Percentiles rank a stretch among this genome's conserved stretches.
phyloP scores from a whole-genome alignment of 1,140 invertebrate genomes.

The Latrodectus geometricus region DNA sequence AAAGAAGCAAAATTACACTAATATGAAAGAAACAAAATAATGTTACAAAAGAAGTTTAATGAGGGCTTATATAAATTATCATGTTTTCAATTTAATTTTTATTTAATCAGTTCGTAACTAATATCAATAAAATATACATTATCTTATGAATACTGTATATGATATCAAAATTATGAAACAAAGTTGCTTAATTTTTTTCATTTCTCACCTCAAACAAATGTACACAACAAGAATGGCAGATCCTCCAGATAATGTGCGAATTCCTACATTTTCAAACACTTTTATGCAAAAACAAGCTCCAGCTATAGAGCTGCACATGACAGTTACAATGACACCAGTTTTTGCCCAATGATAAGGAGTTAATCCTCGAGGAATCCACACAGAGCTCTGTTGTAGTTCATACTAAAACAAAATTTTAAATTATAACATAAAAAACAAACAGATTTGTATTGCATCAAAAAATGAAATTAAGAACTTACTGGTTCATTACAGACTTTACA shows the following conservation, averaged over 20 bases:
- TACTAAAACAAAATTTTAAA: constrained; percentile 61
- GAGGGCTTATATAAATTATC: too few species aligned
- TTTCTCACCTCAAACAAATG: constrained; percentile 81
- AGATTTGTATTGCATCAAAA: neutral
- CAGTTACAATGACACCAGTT: constrained; percentile 76
- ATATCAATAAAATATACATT: neutral
- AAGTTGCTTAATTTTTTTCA: neutral
- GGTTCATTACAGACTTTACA: constrained; percentile 85
- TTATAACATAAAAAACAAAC: neutral
- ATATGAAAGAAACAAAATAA: too few species aligned
- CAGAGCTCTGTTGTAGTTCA: constrained; percentile 81
- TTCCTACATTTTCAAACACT: constrained; percentile 81
- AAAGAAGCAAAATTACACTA: too few species aligned
- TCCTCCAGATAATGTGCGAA: constrained; percentile 83
- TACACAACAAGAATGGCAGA: constrained; percentile 84
- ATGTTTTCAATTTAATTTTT: neutral
- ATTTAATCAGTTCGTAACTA: neutral
- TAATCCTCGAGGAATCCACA: constrained; percentile 71
- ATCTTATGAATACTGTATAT: neutral
- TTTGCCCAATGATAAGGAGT: constrained; percentile 84
- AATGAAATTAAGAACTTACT: constrained; percentile 70
- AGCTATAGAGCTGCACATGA: constrained; percentile 80
- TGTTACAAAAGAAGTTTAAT: too few species aligned
- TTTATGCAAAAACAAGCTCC: constrained; percentile 86
- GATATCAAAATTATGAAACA: constrained; percentile 14